A percentile compares a stretch with the other conserved stretches of the same genome.
These are phyloP conservation scores for Byasa hedistus DNA, from an alignment of 2,888 invertebrate genomes.

Conservation along the genomic window DNA sequence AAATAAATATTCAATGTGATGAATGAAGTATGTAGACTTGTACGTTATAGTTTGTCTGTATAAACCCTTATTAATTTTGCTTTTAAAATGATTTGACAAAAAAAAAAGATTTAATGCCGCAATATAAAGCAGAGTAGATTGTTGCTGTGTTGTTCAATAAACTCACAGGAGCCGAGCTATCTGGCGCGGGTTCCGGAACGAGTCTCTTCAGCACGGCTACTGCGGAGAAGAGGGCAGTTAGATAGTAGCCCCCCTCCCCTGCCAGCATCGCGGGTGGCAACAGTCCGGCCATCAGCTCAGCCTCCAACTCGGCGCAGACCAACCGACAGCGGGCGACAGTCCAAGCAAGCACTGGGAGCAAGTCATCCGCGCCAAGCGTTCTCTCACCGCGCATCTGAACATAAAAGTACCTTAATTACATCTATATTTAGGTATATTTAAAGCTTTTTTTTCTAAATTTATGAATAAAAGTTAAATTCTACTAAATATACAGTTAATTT, in stretches of 20 bases:
- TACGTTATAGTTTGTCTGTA: too few species aligned
- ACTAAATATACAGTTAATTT: not conserved
- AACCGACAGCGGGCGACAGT: constrained; percentile 93
- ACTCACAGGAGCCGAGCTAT: constrained; percentile 65
- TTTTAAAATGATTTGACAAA: too few species aligned
- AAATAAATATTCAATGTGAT: too few species aligned
- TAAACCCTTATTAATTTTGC: too few species aligned
- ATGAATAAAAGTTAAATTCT: not conserved
- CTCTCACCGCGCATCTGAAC: constrained; percentile 84
- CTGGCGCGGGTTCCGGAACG: constrained; percentile 64
- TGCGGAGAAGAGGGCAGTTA: constrained; percentile 95
- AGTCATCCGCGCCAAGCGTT: constrained; percentile 90
- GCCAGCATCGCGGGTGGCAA: constrained; percentile 93
- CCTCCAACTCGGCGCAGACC: constrained; percentile 95
- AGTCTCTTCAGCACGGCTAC: constrained; percentile 92
- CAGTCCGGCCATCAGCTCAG: constrained; percentile 97
- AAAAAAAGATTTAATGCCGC: too few species aligned
- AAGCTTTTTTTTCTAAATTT: too few species aligned
- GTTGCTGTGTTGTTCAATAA: not conserved
- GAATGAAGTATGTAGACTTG: too few species aligned
- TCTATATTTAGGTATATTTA: too few species aligned
- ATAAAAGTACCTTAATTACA: not conserved
- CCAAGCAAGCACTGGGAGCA: constrained; percentile 95
- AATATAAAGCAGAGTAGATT: too few species aligned
- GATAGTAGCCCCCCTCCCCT: constrained; percentile 96